These are phyloP conservation scores for Bombus soroeensis DNA, from an alignment of 1,140 invertebrate species.

Conservation along the genomic window DNA sequence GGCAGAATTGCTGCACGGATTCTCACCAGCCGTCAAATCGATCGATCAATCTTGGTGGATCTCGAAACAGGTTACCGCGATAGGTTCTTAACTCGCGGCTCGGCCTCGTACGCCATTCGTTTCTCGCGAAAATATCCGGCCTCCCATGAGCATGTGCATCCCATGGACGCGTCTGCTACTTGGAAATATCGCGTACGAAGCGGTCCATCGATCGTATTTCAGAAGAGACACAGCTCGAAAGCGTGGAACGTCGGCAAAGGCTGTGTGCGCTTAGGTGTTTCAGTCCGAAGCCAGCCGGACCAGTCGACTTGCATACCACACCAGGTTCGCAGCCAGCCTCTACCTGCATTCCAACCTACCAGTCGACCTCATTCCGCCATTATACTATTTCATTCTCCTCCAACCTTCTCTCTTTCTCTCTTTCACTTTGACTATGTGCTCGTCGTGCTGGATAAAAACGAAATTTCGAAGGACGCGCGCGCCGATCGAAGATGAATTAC, in stretches of 20 bases:
- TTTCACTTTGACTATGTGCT: slow-evolving; percentile 57
- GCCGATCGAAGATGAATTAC: not conserved
- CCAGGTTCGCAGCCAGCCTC: slow-evolving; percentile 70
- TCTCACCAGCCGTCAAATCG: not conserved
- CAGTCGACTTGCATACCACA: slow-evolving; percentile 70
- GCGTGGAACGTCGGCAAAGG: slow-evolving; percentile 38
- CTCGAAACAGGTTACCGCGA: not conserved
- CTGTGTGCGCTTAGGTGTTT: slow-evolving; percentile 48
- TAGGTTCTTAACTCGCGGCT: too few relatives aligned
- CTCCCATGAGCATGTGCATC: too few relatives aligned
- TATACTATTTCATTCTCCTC: slow-evolving; percentile 75
- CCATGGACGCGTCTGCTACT: not conserved
- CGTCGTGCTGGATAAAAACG: not conserved
- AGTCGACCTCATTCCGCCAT: slow-evolving; percentile 78
- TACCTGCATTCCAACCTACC: slow-evolving; percentile 79
- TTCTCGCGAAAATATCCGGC: not conserved
- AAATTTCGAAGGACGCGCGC: slow-evolving; percentile 8
- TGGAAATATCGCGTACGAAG: not conserved
- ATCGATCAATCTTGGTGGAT: not conserved
- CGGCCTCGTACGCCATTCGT: not conserved
- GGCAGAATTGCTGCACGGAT: not conserved
- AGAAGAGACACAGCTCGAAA: slow-evolving; percentile 35
- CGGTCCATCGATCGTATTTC: slow-evolving; percentile 42
- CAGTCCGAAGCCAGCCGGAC: slow-evolving; percentile 47
- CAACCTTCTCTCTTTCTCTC: slow-evolving; percentile 44